Percentiles rank a stretch among this genome's conserved stretches.
These are phyloP conservation scores for Ligdia adustata DNA, from an alignment of 2,888 invertebrate species.

Conservation along the genomic window DNA sequence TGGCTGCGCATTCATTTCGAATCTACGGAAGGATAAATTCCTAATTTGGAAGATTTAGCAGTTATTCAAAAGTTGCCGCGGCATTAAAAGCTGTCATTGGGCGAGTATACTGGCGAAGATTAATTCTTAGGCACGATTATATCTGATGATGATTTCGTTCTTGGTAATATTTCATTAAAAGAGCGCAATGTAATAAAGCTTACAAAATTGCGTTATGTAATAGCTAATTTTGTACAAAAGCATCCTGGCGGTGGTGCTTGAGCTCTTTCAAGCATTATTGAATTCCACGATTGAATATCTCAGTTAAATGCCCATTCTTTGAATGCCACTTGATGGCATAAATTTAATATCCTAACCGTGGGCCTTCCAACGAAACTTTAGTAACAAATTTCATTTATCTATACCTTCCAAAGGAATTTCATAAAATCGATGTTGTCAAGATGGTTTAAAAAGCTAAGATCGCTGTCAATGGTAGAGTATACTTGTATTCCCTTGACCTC, in stretches of 20 bases:
- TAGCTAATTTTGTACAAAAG: conserved; percentile 25
- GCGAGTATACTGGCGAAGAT: conserved; percentile 16
- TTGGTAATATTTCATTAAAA: too few relatives aligned
- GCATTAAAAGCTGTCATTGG: conserved; percentile 14
- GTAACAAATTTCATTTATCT: conserved; percentile 82
- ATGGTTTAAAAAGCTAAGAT: conserved; percentile 67
- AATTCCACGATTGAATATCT: conserved; percentile 68
- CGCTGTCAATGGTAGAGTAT: conserved; percentile 4
- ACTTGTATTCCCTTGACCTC: conserved; percentile 3
- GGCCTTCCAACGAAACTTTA: conserved; percentile 72
- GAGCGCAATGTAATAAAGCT: conserved; percentile 22
- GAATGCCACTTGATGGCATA: conserved; percentile 77
- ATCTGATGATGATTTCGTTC: too few relatives aligned
- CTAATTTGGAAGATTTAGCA: conserved; percentile 24
- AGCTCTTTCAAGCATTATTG: conserved; percentile 54
- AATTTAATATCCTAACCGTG: conserved; percentile 79
- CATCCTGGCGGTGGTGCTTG: conserved; percentile 39
- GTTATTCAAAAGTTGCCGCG: conserved; percentile 20
- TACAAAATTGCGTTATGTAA: conserved; percentile 18
- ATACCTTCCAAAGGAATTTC: conserved; percentile 66
- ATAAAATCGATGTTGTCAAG: conserved; percentile 74
- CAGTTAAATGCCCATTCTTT: conserved; percentile 71
- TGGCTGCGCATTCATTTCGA: conserved; percentile 26
- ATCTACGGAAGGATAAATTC: conserved; percentile 21
- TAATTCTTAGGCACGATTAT: too few relatives aligned